Evolutionary conservation across 2,888 invertebrate genomes (phyloP).

Genomic region (Acanthococcus lagerstroemiae): DNA sequence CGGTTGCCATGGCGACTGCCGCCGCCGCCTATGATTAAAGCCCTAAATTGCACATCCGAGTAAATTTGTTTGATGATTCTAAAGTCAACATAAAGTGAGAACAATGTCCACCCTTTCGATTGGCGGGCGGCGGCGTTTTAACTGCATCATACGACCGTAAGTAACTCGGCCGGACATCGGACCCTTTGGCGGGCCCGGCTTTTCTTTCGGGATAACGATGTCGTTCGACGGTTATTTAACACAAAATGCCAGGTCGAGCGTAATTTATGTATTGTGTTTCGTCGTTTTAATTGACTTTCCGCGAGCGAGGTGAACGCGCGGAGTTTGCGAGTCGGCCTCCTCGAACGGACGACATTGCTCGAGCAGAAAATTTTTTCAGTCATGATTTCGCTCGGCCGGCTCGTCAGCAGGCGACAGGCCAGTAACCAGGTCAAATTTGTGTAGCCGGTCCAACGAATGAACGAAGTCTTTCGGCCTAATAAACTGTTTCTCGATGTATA

Average conservation of each 20-base stretch:
- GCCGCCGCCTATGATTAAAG: slow-evolving; percentile 27
- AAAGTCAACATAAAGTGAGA: slow-evolving; percentile 28
- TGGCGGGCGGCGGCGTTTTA: not conserved
- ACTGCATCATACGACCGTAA: slow-evolving; percentile 10
- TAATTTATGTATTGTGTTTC: slow-evolving; percentile 29
- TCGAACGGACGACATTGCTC: too few species aligned
- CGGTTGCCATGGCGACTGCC: slow-evolving; percentile 23
- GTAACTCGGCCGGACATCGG: slow-evolving; percentile 9
- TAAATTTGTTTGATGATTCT: slow-evolving; percentile 30
- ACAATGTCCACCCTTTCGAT: slow-evolving; percentile 9
- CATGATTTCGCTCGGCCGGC: too few species aligned
- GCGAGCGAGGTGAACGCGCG: too few species aligned
- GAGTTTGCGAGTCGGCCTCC: too few species aligned
- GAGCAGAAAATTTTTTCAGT: too few species aligned
- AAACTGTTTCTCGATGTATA: too few species aligned
- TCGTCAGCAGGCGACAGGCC: too few species aligned
- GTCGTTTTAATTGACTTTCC: slow-evolving; percentile 20
- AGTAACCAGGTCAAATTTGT: too few species aligned
- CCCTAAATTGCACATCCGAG: slow-evolving; percentile 29
- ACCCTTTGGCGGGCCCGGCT: slow-evolving; percentile 10
- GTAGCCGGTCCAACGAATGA: too few species aligned
- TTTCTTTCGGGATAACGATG: slow-evolving; percentile 20
- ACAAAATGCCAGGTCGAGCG: slow-evolving; percentile 15
- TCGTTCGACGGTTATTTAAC: slow-evolving; percentile 28
- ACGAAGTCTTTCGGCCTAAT: too few species aligned